Evolutionary conservation across 2,888 invertebrate species (phyloP).

Genomic region (Cataglyphis albicans): DNA sequence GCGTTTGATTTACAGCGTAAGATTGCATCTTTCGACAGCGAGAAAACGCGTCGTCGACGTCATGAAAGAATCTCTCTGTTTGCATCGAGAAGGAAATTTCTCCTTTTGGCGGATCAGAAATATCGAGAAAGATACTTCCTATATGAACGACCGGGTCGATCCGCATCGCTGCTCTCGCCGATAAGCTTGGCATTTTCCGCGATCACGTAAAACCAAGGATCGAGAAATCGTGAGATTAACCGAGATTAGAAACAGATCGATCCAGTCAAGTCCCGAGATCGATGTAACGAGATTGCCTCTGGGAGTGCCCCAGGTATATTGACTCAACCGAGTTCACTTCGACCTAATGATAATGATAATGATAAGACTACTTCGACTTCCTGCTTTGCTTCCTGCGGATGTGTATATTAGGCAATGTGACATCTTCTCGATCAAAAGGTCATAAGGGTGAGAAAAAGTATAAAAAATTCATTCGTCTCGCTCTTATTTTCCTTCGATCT

Average conservation of each 20-base stretch:
- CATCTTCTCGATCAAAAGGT: not conserved
- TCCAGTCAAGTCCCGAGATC: constrained; percentile 23
- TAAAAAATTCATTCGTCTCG: not conserved
- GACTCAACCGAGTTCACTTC: constrained; percentile 30
- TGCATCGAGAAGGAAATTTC: not conserved
- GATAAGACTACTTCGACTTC: constrained; percentile 8
- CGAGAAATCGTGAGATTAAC: constrained; percentile 32
- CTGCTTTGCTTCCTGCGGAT: constrained; percentile 1
- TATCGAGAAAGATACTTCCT: constrained; percentile 47
- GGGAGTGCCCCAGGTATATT: constrained; percentile 37
- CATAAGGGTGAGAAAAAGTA: not conserved
- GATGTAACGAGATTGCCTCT: constrained; percentile 36
- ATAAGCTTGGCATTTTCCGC: constrained; percentile 48
- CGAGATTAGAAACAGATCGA: constrained; percentile 21
- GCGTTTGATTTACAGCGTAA: constrained; percentile 3
- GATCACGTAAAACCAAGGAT: constrained; percentile 42
- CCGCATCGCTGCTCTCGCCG: constrained; percentile 49
- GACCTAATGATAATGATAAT: constrained; percentile 28
- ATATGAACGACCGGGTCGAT: constrained; percentile 48
- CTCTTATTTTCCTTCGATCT: not conserved
- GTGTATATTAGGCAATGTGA: not conserved
- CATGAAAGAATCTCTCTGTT: constrained; percentile 3
- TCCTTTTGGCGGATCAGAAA: not conserved
- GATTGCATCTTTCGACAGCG: not conserved
- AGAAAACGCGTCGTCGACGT: not conserved